Evolutionary conservation across 30 jellyfish, hydroid and myxozoan genomes (phyloP), one percentile per base, ranked within the genome.

Genomic region (Pelagia noctiluca): DNA sequence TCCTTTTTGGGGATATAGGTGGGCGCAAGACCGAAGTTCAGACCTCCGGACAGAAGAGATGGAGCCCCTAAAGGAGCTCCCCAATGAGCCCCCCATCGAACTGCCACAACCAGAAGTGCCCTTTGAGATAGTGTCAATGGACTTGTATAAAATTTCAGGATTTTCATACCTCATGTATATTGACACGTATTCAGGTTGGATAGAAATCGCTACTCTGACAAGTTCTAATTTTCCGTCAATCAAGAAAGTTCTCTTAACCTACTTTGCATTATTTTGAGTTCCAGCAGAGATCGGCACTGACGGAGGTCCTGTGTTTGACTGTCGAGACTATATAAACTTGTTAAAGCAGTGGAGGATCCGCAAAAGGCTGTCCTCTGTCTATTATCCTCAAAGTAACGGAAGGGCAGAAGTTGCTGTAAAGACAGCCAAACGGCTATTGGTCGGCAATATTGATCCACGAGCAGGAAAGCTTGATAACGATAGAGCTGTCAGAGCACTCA

Each of bases 121-220:
- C 18, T 63, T 79, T 47, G 12, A 42, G 57, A 8, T 5, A 42
- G 57, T 42, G 8, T 8, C 57, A 16, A 42, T 42, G 16, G 57
- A 76, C 32, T 30, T 76, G 24, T 49, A 19, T 19, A 76, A 76
- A 36, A 61, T 76, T 76, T 76, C 85, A 62, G 61, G 61, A 50
- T 26, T 36, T 18, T 0, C n/a, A 5, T 36, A 49, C 61, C 5
- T 77, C 8, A 24, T 77, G 72, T 77, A 77, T 71, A 84, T 52
- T 1, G 88, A 77, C 28, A 32, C 87, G 8, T 77, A 77, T 35
- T 77, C 85, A 1, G 84, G 88, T 1, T 77, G 88, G 88, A 32
- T 77, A 24, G 88, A 77, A 52, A 84, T 77, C 2, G 88, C 87
- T 24, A 77, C 66, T 73, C 65, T 77, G 2, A 77, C 63, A 0